Evolutionary conservation across 92 coral and sea anemone genomes (phyloP).

Genomic region (Epizoanthus rinbou): DNA sequence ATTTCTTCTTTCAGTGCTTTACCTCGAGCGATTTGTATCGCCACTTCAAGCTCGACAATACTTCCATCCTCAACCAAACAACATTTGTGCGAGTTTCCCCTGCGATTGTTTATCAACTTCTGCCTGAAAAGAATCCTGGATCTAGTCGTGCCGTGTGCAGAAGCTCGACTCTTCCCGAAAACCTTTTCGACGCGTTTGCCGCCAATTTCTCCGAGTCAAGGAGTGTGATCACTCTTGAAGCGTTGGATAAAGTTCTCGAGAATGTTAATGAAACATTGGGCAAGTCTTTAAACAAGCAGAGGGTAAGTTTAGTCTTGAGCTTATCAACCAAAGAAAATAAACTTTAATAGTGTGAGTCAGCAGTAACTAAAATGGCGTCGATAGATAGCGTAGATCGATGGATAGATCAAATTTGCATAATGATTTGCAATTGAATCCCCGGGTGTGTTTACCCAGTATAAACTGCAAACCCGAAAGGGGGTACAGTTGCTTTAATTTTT

Average conservation of each 20-base stretch:
- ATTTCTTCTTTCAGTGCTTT: slow-evolving; percentile 44
- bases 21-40: slow-evolving; percentile 41
- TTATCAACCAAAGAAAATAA: background rate
- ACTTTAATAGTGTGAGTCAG: background rate
- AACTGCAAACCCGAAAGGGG: too few species aligned
- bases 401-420: too few species aligned
- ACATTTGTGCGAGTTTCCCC: slow-evolving; percentile 49
- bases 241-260: slow-evolving; percentile 20
- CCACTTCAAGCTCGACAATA: background rate
- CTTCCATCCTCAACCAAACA: slow-evolving; percentile 17
- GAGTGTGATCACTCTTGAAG: background rate
- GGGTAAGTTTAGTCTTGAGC: background rate
- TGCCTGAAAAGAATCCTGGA: slow-evolving; percentile 70
- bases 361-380: slow-evolving; percentile 13
- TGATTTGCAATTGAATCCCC: too few species aligned
- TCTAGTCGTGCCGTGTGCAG: slow-evolving; percentile 44
- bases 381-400: too few species aligned
- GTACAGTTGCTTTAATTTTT: too few species aligned
- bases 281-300: slow-evolving; percentile 15
- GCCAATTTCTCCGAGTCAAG: slow-evolving; percentile 19
- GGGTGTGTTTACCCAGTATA: too few species aligned
- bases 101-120: slow-evolving; percentile 57
- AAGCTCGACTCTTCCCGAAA: slow-evolving; percentile 38
- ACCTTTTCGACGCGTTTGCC: slow-evolving; percentile 48
- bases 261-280: slow-evolving; percentile 24